phyloP scores from a whole-genome alignment of 2,888 invertebrate genomes.

The Plagodis pulveraria region DNA sequence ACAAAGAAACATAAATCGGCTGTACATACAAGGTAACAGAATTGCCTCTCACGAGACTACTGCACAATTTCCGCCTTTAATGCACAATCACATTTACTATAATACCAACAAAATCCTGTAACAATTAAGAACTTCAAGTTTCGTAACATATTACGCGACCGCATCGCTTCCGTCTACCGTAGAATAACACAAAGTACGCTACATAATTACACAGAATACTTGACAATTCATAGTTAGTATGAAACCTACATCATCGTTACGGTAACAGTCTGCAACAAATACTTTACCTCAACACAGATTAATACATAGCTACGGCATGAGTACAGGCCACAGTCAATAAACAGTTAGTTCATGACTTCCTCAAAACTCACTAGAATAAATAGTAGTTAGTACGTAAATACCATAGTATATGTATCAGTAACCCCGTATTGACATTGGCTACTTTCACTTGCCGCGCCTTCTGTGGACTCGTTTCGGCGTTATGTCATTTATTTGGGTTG shows the following conservation, averaged over 20 bases:
- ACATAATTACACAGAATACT: too few relatives aligned
- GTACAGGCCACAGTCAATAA: neutral
- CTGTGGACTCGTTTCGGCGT: slow-evolving; percentile 10
- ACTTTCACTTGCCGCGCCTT: slow-evolving; percentile 28
- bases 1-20: neutral
- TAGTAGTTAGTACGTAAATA: slow-evolving; percentile 10
- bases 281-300: neutral
- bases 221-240: slow-evolving; percentile 1
- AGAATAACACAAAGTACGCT: slow-evolving; percentile 2
- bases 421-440: slow-evolving; percentile 23
- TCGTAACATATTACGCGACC: slow-evolving; percentile 28
- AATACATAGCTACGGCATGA: neutral
- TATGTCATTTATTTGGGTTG: slow-evolving; percentile 23
- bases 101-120: slow-evolving; percentile 15
- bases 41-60: neutral
- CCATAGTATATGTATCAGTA: slow-evolving; percentile 11
- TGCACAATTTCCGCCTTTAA: slow-evolving; percentile 4
- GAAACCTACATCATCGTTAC: neutral
- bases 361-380: slow-evolving; percentile 2
- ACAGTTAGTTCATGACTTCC: neutral
- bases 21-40: neutral
- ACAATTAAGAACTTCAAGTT: slow-evolving; percentile 19
- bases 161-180: slow-evolving; percentile 23
- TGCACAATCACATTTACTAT: neutral
- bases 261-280: neutral